These are phyloP conservation scores for Epinotia brunnichana DNA, from an alignment of 2,888 invertebrate genomes.

Conservation along the genomic window DNA sequence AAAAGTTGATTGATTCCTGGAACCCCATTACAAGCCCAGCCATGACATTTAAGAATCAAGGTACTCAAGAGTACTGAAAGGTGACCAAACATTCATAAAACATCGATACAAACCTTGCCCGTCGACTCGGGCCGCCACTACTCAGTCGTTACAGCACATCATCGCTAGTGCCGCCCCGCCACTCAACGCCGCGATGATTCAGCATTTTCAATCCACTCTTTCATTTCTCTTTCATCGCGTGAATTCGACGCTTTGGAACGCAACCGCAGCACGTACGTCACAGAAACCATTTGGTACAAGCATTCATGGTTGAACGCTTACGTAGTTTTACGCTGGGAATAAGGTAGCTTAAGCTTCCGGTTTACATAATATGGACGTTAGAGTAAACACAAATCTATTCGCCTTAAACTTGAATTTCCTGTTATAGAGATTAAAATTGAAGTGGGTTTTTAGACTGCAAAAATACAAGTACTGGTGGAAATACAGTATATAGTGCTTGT, in stretches of 20 bases:
- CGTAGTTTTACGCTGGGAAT: conserved; percentile 23
- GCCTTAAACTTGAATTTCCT: conserved; percentile 27
- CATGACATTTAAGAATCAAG: no score
- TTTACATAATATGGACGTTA: conserved; percentile 8
- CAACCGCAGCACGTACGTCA: conserved; percentile 65
- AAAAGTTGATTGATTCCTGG: no score
- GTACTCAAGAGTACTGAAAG: no score
- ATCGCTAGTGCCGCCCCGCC: conserved; percentile 67
- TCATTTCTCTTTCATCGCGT: conserved; percentile 75
- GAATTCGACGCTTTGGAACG: conserved; percentile 68
- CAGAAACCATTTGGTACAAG: conserved; percentile 51
- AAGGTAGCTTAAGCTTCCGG: conserved; percentile 6
- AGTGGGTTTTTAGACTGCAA: background rate
- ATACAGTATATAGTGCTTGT: background rate
- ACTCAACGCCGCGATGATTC: conserved; percentile 77
- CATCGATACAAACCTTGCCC: conserved; percentile 34
- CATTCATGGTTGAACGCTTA: conserved; percentile 39
- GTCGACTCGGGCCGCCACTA: conserved; percentile 40
- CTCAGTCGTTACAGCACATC: conserved; percentile 78
- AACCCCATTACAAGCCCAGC: no score
- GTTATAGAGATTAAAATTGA: conserved; percentile 11
- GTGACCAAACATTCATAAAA: background rate
- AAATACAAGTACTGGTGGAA: background rate
- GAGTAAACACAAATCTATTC: conserved; percentile 14
- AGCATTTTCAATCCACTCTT: conserved; percentile 80